These are phyloP conservation scores for Eupithecia subfuscata DNA, from an alignment of 2,888 invertebrate genomes.

Conservation along the genomic window DNA sequence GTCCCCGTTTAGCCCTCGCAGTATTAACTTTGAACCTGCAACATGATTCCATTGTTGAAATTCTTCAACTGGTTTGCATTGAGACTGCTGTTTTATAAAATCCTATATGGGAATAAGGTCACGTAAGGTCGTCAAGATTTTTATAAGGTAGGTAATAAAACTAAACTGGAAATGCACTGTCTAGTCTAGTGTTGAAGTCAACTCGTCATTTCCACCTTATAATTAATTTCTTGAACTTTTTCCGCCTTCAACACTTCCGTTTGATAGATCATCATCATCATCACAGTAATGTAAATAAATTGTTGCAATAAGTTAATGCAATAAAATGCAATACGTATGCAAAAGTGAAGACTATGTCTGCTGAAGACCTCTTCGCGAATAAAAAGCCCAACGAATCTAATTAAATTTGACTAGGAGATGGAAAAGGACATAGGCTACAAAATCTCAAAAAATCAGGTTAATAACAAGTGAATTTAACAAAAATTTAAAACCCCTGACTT, in stretches of 20 bases:
- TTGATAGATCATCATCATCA: not conserved
- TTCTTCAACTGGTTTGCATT: slow-evolving; percentile 19
- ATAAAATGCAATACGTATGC: not conserved
- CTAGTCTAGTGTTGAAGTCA: not conserved
- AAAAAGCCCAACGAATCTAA: not conserved
- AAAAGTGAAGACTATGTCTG: not conserved
- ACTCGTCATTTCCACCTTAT: not conserved
- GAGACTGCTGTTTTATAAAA: not conserved
- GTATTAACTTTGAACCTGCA: slow-evolving; percentile 90
- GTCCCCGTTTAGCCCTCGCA: slow-evolving; percentile 91
- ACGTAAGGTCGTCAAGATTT: not conserved
- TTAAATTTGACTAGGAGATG: not conserved
- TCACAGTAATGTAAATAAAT: too few species aligned
- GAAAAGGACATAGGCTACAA: not conserved
- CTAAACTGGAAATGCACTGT: not conserved
- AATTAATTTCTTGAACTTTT: not conserved
- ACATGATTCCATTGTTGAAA: slow-evolving; percentile 46
- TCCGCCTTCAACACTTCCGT: not conserved
- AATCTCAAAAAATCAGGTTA: not conserved
- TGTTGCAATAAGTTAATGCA: too few species aligned
- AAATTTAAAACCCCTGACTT: too few species aligned
- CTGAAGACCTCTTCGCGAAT: not conserved
- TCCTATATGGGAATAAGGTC: not conserved
- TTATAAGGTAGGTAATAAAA: slow-evolving; percentile 2
- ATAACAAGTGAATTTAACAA: too few species aligned